Base-by-base conservation (phyloP, 2,888 invertebrate species). In the Sisyra terminalis region DNA sequence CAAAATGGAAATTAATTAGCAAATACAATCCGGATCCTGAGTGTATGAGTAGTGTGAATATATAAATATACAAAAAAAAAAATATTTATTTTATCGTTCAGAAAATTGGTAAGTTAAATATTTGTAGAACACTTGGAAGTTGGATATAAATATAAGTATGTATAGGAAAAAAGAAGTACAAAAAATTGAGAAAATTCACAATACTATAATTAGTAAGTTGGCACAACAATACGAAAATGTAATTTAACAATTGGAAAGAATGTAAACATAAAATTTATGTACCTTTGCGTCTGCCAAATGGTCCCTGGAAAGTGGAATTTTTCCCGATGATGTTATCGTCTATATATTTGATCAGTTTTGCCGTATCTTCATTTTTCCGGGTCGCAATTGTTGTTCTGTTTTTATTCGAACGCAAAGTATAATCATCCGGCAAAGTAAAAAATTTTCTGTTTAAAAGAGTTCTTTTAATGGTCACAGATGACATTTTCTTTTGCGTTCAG, bases 241-340 rank as follows among this genome's bases (percentile, higher is more conserved):
- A 24, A 24, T 24, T 5, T 24, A 24, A 24, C 24, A 24, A 24
- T 24, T 24, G 3, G 24, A 24, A 5, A 24, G 24, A 24, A 7
- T 24, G 24, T 24, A 24, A 24, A 24, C 24, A 24, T 24, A 7
- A 24, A 34, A 3, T 14, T 34, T 15, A 36, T 64, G 66, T 64
- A 84, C 84, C 82, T 77, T 83, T 82, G 55, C 87, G 66, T 44
- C 82, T 69, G 47, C 87, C 87, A 56, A 77, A 88, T 9, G 88
- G 88, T 42, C 87, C 85, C 52, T 79, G 71, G 60, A 87, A 87
- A 16, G 79, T 77, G 52, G 79, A 78, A 51, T 78, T 79, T 58
- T 78, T 81, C 44, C 87, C 87, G 54, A 87, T 78, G 49, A 87
- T 67, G 61, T 78, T 86, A 49, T 83, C 78, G 54, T 84, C 81